Conservation (phyloP, 2,797 vertebrate genomes). For the Somateria mollissima region DNA sequence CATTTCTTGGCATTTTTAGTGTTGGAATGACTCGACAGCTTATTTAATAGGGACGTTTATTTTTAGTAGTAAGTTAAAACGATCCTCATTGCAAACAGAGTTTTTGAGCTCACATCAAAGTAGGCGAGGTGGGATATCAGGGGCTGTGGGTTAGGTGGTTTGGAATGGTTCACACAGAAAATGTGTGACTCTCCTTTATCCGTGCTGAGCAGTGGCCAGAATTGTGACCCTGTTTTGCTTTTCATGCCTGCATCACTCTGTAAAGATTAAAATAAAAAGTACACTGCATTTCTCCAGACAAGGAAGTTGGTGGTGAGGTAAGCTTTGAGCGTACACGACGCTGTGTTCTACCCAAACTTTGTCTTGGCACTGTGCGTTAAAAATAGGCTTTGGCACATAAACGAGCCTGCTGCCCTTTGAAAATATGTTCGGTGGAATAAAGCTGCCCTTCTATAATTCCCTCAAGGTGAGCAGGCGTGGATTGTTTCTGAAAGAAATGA, state of each 20-base stretch:
- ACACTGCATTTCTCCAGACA: not conserved
- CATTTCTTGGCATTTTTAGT: not conserved
- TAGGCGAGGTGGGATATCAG: accelerated
- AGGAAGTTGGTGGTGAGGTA: not conserved
- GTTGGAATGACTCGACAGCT: not conserved
- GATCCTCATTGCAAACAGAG: not conserved
- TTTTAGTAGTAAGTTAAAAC: not conserved
- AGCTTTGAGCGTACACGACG: not conserved
- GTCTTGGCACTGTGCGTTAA: not conserved
- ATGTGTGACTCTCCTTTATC: not conserved
- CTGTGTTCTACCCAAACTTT: not conserved
- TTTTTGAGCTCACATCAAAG: not conserved
- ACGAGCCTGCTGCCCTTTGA: not conserved
- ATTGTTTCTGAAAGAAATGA: not conserved
- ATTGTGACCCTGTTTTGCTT: not conserved
- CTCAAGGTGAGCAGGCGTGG: accelerated
- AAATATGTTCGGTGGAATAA: not conserved
- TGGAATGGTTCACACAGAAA: not conserved
- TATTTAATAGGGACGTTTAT: not conserved
- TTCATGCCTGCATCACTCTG: accelerated
- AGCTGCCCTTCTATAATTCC: not conserved
- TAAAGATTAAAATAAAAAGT: not conserved
- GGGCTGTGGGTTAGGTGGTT: not conserved
- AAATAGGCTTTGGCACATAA: not conserved
- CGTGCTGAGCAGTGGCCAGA: not conserved